phyloP scores from a whole-genome alignment of 2,113 vertebrate genomes.

The Gracilinanus agilis region DNA sequence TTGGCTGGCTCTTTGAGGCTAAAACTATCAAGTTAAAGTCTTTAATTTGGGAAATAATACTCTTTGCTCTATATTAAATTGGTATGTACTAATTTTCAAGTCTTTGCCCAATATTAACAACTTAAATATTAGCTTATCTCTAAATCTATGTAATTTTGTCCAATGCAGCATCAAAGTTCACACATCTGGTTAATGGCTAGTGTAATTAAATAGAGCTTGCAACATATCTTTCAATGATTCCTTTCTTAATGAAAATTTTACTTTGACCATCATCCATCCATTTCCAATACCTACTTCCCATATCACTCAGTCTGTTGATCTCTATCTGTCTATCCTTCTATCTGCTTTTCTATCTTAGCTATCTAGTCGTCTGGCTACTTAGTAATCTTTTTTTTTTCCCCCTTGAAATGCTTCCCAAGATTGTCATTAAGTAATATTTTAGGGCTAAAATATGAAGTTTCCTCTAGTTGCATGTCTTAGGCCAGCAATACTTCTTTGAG shows the following conservation, averaged over 20 bases:
- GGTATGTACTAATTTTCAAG: not conserved
- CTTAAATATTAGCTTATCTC: slow-evolving; percentile 2
- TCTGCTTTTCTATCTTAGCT: not conserved
- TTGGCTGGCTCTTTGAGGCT: not conserved
- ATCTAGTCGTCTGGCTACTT: not conserved
- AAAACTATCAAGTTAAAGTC: not conserved
- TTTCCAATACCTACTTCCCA: not conserved
- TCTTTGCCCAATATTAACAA: not conserved
- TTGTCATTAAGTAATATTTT: not conserved
- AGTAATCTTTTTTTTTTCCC: not conserved
- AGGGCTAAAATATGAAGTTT: not conserved
- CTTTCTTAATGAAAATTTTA: not conserved
- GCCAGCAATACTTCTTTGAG: not conserved
- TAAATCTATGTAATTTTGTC: not conserved
- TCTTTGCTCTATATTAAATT: not conserved
- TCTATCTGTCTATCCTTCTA: not conserved
- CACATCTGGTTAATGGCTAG: not conserved
- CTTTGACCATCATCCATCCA: not conserved
- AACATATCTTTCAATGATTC: not conserved
- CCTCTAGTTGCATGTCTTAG: not conserved
- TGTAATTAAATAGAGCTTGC: not conserved
- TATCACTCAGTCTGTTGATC: not conserved
- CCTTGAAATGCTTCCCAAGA: not conserved
- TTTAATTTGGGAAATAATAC: not conserved
- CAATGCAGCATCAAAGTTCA: not conserved